Percentiles rank a stretch among this genome's conserved stretches.
These are phyloP conservation scores for Chrysaora quinquecirrha DNA, from an alignment of 30 jellyfish, hydroid and myxozoan species.

Conservation along the genomic window DNA sequence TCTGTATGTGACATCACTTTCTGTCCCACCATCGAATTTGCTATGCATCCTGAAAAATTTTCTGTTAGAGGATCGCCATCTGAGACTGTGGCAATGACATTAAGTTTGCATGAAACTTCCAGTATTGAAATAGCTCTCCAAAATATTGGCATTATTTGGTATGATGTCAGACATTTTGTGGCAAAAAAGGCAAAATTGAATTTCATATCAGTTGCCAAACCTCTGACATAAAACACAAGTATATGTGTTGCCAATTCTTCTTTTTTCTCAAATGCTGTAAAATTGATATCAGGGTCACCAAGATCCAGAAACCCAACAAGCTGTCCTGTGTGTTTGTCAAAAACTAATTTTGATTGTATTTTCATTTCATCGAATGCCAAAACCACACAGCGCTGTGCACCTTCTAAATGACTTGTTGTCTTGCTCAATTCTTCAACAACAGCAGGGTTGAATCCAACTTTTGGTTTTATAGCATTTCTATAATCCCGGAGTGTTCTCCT, in stretches of 20 bases:
- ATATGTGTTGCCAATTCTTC: conserved; percentile 40
- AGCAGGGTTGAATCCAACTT: conserved; percentile 34
- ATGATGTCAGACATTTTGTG: not conserved
- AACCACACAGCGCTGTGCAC: conserved; percentile 33
- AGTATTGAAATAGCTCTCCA: conserved; percentile 19
- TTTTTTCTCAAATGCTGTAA: conserved; percentile 22
- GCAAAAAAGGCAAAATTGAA: conserved; percentile 12
- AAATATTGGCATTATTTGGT: conserved; percentile 43
- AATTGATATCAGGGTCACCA: conserved; percentile 51
- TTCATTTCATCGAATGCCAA: conserved; percentile 55
- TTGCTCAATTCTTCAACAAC: conserved; percentile 24
- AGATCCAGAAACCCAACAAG: conserved; percentile 40
- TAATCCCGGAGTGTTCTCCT: conserved; percentile 59
- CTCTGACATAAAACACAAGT: conserved; percentile 6
- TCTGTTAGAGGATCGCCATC: conserved; percentile 39
- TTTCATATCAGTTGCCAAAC: not conserved
- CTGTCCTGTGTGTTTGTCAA: conserved; percentile 31
- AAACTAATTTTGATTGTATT: conserved; percentile 44
- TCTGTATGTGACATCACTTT: conserved; percentile 47
- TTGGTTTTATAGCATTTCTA: conserved; percentile 30
- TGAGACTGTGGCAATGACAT: conserved; percentile 5
- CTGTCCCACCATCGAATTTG: conserved; percentile 44
- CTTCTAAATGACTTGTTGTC: conserved; percentile 1
- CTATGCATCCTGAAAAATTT: conserved; percentile 35
- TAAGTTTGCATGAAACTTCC: not conserved